Conservation (phyloP, 2,888 invertebrate genomes). For the Eumacrocentrus americanus region DNA sequence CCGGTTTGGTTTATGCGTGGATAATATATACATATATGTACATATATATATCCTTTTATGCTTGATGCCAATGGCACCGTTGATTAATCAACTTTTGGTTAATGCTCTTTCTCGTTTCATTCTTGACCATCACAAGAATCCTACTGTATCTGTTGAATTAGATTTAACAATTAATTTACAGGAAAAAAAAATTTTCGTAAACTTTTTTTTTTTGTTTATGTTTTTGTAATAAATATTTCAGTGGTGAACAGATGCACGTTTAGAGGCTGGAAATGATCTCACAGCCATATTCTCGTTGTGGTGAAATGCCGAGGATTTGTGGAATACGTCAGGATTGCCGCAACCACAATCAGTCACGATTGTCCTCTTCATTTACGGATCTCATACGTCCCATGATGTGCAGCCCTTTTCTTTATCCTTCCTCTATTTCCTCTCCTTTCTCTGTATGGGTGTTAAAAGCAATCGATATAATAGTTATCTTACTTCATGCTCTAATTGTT, state of each 20-base stretch:
- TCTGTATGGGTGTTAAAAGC: no score
- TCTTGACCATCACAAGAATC: neutral
- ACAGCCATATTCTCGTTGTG: neutral
- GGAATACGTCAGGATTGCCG: constrained; percentile 56
- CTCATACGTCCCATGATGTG: constrained; percentile 57
- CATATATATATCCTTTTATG: constrained; percentile 31
- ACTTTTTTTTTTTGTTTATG: neutral
- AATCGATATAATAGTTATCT: no score
- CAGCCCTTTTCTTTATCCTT: constrained; percentile 51
- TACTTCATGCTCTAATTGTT: no score
- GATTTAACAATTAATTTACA: neutral
- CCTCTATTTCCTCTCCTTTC: constrained; percentile 6
- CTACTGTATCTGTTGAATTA: neutral
- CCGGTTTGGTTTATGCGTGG: constrained; percentile 33
- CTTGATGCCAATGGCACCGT: constrained; percentile 33
- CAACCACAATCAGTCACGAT: constrained; percentile 60
- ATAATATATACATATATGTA: no score
- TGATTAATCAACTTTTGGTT: constrained; percentile 28
- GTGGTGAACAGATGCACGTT: constrained; percentile 1
- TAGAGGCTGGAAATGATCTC: neutral
- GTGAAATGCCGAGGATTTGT: constrained; percentile 44
- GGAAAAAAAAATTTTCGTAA: neutral
- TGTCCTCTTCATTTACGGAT: constrained; percentile 59
- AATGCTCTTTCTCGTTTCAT: constrained; percentile 19
- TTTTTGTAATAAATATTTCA: neutral